Conservation (phyloP, 2,113 vertebrate genomes). For the Heterochromis multidens region DNA sequence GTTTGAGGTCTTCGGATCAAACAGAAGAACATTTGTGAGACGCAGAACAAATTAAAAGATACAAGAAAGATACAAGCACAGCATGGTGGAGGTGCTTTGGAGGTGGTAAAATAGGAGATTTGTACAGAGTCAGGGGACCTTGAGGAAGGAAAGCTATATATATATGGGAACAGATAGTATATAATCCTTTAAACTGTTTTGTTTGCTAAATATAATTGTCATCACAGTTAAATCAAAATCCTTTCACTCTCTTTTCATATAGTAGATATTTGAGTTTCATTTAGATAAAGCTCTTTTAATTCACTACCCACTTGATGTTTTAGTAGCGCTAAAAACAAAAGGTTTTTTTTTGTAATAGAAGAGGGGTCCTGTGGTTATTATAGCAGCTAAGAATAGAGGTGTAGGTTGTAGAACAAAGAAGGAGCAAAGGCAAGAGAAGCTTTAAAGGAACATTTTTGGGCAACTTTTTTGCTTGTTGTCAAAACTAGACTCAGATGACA, state of each 20-base stretch:
- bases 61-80: too few relatives aligned
- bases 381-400: conserved; percentile 39
- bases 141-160: too few relatives aligned
- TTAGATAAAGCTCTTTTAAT: background rate
- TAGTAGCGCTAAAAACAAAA: background rate
- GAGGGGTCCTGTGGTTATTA: background rate
- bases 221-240: too few relatives aligned
- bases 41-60: too few relatives aligned
- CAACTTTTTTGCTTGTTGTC: conserved; percentile 5
- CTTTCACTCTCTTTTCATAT: background rate
- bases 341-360: background rate
- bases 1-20: too few relatives aligned
- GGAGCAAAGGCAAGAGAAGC: background rate
- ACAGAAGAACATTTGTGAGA: too few relatives aligned
- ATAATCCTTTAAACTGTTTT: background rate
- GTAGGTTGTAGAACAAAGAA: conserved; percentile 16
- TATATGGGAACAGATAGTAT: too few relatives aligned
- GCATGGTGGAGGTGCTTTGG: too few relatives aligned
- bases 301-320: background rate
- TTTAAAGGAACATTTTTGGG: background rate
- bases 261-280: background rate
- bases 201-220: too few relatives aligned
- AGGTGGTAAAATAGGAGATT: too few relatives aligned
- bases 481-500: background rate
- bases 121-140: too few relatives aligned